These are phyloP conservation scores for Agrotis ipsilon DNA, from an alignment of 2,888 invertebrate genomes.

Conservation along the genomic window DNA sequence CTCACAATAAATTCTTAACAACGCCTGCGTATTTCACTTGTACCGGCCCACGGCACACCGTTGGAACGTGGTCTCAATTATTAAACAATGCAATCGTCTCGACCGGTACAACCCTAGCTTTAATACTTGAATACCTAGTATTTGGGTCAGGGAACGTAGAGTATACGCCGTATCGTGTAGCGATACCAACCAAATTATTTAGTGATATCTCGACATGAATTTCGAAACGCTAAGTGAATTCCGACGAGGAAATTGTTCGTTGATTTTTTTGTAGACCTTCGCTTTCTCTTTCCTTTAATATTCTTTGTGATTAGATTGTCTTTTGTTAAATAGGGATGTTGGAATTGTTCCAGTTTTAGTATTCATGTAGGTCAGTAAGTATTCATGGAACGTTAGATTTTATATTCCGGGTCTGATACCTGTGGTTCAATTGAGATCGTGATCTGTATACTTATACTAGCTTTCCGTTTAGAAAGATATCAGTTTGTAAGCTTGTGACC, in stretches of 20 bases:
- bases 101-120: conserved; percentile 81
- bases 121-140: conserved; percentile 88
- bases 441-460: conserved; percentile 45
- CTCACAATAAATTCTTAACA: conserved; percentile 39
- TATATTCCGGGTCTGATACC: conserved; percentile 32
- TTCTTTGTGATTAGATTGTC: conserved; percentile 40
- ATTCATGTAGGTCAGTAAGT: conserved; percentile 40
- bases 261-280: conserved; percentile 35
- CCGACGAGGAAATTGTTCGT: conserved; percentile 23
- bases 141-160: conserved; percentile 82
- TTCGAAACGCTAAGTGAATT: conserved; percentile 63
- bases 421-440: conserved; percentile 38
- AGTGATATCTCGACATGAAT: conserved; percentile 70
- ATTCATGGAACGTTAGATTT: conserved; percentile 47
- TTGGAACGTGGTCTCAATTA: conserved; percentile 85
- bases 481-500: not conserved
- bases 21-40: conserved; percentile 63
- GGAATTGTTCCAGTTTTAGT: not conserved
- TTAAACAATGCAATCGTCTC: conserved; percentile 88
- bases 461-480: conserved; percentile 12
- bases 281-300: conserved; percentile 3
- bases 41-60: conserved; percentile 64
- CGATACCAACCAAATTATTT: conserved; percentile 73
- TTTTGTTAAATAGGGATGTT: conserved; percentile 29
- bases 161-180: conserved; percentile 66